Evolutionary conservation across 2,797 vertebrate genomes (phyloP).

Genomic region (Mionectes olivaceus): DNA sequence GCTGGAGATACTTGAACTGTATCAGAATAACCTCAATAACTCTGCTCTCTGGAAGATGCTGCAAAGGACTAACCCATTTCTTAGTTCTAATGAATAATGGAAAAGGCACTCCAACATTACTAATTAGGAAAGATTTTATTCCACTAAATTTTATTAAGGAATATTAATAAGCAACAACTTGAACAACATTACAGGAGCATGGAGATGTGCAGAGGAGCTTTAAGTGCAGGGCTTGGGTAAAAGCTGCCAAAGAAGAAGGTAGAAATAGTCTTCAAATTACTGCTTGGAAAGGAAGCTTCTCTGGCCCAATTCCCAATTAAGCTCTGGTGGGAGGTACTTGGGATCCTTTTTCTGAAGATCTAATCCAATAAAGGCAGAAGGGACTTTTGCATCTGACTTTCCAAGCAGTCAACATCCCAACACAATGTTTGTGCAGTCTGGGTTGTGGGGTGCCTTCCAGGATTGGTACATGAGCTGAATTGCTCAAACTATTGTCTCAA

Average conservation of each 20-base stretch:
- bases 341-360: background rate
- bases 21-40: slow-evolving; percentile 27
- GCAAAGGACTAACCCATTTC: slow-evolving; percentile 29
- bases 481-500: fast-evolving
- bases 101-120: slow-evolving; percentile 19
- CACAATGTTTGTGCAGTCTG: background rate
- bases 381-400: background rate
- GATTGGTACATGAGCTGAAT: background rate
- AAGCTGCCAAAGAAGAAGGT: background rate
- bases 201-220: slow-evolving; percentile 5
- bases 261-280: background rate
- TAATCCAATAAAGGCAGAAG: background rate
- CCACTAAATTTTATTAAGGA: slow-evolving; percentile 41
- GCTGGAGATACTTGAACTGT: slow-evolving; percentile 31
- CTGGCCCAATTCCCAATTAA: background rate
- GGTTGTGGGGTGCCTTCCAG: background rate
- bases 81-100: slow-evolving; percentile 52
- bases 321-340: background rate
- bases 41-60: slow-evolving; percentile 37
- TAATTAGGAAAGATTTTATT: slow-evolving; percentile 50
- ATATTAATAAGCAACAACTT: slow-evolving; percentile 46
- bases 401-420: background rate
- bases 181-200: background rate
- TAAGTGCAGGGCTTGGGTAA: background rate
- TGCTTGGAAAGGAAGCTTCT: background rate